These are phyloP conservation scores for Pteria penguin DNA, from an alignment of 2,888 invertebrate genomes.

Conservation along the genomic window DNA sequence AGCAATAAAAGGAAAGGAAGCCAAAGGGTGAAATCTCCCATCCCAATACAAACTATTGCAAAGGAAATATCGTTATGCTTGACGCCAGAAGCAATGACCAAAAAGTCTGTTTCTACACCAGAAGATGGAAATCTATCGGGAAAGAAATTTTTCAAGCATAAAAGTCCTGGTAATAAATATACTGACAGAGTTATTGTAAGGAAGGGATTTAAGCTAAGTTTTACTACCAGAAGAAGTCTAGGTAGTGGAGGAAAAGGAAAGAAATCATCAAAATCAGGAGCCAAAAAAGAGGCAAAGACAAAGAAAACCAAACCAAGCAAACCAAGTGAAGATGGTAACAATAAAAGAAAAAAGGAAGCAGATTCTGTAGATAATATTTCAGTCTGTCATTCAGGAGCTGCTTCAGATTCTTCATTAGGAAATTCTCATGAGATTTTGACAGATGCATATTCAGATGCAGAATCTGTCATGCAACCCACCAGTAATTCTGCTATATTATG, in stretches of 20 bases:
- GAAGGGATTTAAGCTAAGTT: constrained; percentile 68
- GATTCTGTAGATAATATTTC: neutral
- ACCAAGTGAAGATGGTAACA: neutral
- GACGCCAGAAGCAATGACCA: constrained; percentile 2
- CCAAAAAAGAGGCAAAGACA: neutral
- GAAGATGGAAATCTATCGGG: constrained; percentile 22
- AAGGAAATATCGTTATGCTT: too few relatives aligned
- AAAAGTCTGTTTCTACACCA: too few relatives aligned
- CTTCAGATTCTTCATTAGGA: neutral
- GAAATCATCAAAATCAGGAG: neutral
- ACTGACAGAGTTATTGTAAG: constrained; percentile 56
- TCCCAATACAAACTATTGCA: too few relatives aligned
- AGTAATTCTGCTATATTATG: neutral
- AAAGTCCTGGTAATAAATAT: constrained; percentile 56
- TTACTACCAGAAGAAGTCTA: constrained; percentile 53
- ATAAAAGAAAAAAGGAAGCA: neutral
- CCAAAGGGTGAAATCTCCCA: too few relatives aligned
- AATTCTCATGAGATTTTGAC: neutral
- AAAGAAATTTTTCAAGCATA: constrained; percentile 66
- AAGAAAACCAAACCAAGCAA: neutral
- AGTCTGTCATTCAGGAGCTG: too few relatives aligned
- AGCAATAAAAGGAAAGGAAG: too few relatives aligned
- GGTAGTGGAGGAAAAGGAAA: constrained; percentile 15
- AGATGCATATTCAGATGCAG: too few relatives aligned
- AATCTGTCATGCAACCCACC: too few relatives aligned